Evolutionary conservation across 2,888 invertebrate species (phyloP).

Genomic region (Fissipunctia ypsillon): DNA sequence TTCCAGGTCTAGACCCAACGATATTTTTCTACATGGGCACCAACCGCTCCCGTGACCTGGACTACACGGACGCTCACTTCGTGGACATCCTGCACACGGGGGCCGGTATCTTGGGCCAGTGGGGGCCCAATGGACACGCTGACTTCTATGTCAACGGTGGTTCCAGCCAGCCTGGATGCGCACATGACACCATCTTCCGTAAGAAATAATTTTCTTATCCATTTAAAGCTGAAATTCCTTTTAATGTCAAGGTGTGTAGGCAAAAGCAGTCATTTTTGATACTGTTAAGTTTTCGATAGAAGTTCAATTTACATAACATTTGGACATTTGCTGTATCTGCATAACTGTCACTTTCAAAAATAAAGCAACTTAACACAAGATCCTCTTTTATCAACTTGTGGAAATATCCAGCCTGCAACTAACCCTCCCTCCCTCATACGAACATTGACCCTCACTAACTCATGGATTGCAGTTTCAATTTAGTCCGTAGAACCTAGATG

Average conservation of each 20-base stretch:
- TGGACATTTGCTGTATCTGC: no score
- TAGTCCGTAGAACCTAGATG: constrained; percentile 17
- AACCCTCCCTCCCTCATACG: not conserved
- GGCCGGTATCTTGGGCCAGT: constrained; percentile 96
- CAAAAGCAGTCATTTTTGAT: no score
- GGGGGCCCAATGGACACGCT: constrained; percentile 97
- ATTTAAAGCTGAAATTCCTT: no score
- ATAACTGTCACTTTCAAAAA: no score
- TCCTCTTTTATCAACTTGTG: constrained; percentile 23
- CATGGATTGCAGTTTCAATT: not conserved
- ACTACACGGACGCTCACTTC: constrained; percentile 95
- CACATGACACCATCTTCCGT: constrained; percentile 95
- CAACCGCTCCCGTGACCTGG: constrained; percentile 95
- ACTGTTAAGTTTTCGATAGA: no score
- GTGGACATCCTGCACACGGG: constrained; percentile 96
- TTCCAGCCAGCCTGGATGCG: constrained; percentile 96
- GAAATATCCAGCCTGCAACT: not conserved
- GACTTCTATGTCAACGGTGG: constrained; percentile 97
- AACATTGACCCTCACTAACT: not conserved
- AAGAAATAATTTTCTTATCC: constrained; percentile 76
- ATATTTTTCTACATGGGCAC: constrained; percentile 96
- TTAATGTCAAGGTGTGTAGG: no score
- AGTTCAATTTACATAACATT: no score
- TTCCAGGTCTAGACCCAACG: constrained; percentile 94
- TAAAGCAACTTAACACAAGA: not conserved